phyloP scores from a whole-genome alignment of 2,113 vertebrate genomes.

The Charadrius vociferus region DNA sequence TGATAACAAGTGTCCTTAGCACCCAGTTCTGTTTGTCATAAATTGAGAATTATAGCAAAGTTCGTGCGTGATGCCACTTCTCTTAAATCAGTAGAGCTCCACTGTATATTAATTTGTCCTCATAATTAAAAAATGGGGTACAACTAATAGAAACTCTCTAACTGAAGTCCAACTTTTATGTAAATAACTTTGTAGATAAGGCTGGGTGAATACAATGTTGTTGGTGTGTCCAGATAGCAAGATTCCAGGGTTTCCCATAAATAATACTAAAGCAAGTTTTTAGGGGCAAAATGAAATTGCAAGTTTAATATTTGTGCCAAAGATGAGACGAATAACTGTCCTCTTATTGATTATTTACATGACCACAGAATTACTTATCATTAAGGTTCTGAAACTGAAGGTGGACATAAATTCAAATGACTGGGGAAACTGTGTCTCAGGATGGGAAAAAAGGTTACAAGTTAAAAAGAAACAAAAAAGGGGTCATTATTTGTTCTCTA shows the following conservation, averaged over 20 bases:
- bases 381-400: not conserved
- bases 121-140: not conserved
- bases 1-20: not conserved
- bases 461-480: conserved; percentile 9
- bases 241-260: not conserved
- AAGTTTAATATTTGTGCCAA: not conserved
- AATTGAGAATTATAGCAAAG: not conserved
- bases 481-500: conserved; percentile 53
- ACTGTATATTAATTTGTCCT: not conserved
- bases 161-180: not conserved
- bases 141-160: not conserved
- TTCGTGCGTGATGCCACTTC: not conserved
- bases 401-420: not conserved
- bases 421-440: not conserved
- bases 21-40: not conserved
- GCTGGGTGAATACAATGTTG: not conserved
- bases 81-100: not conserved
- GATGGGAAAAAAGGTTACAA: not conserved
- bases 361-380: not conserved
- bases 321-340: not conserved
- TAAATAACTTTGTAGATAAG: not conserved
- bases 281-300: not conserved
- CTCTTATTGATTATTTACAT: not conserved
- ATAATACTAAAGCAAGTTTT: not conserved
- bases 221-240: not conserved